These are phyloP conservation scores for Oreochromis aureus DNA, from an alignment of 2,113 vertebrate genomes.

Conservation along the genomic window DNA sequence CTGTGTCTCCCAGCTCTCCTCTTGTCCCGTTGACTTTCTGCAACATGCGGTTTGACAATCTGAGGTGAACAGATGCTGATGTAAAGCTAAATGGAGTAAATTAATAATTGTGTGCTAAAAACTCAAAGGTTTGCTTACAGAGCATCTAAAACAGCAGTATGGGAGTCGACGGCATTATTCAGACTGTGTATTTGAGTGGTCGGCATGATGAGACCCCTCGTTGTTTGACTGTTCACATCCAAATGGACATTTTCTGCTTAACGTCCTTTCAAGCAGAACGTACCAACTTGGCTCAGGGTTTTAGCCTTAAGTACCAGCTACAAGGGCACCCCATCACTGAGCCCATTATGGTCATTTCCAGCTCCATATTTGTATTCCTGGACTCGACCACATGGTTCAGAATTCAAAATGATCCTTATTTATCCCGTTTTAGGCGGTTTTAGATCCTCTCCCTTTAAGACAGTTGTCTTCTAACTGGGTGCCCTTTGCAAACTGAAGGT, in stretches of 20 bases:
- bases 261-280: neutral
- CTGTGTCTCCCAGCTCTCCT: neutral
- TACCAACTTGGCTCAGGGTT: neutral
- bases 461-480: neutral
- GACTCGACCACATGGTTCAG: rapidly evolving
- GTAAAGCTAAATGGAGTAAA: neutral
- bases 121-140: neutral
- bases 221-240: rapidly evolving
- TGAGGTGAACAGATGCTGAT: neutral
- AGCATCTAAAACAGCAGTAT: neutral
- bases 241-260: neutral
- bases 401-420: neutral
- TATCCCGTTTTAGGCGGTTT: rapidly evolving
- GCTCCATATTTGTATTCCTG: neutral
- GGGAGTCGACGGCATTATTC: neutral
- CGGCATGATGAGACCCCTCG: neutral
- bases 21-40: neutral
- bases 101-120: neutral
- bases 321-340: neutral
- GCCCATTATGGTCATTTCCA: neutral
- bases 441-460: neutral
- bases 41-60: neutral
- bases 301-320: neutral
- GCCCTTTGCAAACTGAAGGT: neutral
- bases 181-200: neutral